Percentiles rank a stretch among this genome's conserved stretches.
These are phyloP conservation scores for Nasonovia ribisnigri DNA, from an alignment of 2,888 invertebrate genomes.

Conservation along the genomic window DNA sequence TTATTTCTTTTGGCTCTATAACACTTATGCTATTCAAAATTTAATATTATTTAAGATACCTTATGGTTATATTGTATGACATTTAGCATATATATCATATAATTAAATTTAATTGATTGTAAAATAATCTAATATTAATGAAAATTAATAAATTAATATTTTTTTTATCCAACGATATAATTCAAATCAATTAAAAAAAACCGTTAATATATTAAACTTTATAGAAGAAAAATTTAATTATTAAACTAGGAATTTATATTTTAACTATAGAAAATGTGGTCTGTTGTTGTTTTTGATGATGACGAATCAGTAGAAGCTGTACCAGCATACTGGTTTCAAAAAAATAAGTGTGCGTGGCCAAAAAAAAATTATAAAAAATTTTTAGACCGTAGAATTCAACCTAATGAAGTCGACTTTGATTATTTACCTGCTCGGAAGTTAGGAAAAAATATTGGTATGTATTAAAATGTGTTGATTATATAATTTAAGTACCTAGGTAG, in stretches of 20 bases:
- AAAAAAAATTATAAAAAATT: slow-evolving; percentile 7
- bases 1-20: not conserved
- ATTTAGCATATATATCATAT: not conserved
- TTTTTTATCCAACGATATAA: not conserved
- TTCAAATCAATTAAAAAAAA: not conserved
- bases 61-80: not conserved
- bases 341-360: slow-evolving; percentile 26
- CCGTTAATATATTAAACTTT: not conserved
- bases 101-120: not conserved
- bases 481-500: too few relatives aligned
- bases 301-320: not conserved
- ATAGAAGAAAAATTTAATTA: not conserved
- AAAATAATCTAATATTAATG: not conserved
- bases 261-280: slow-evolving; percentile 4
- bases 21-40: not conserved
- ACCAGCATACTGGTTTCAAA: slow-evolving; percentile 3
- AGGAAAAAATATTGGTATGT: slow-evolving; percentile 5
- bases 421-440: not conserved
- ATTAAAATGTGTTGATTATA: not conserved
- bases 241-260: not conserved
- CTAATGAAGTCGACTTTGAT: slow-evolving; percentile 34
- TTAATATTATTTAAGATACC: not conserved
- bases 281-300: not conserved
- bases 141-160: not conserved
- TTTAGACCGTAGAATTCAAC: slow-evolving; percentile 29